Base-by-base conservation (phyloP, 2,113 vertebrate genomes). In the Donacobius atricapilla region DNA sequence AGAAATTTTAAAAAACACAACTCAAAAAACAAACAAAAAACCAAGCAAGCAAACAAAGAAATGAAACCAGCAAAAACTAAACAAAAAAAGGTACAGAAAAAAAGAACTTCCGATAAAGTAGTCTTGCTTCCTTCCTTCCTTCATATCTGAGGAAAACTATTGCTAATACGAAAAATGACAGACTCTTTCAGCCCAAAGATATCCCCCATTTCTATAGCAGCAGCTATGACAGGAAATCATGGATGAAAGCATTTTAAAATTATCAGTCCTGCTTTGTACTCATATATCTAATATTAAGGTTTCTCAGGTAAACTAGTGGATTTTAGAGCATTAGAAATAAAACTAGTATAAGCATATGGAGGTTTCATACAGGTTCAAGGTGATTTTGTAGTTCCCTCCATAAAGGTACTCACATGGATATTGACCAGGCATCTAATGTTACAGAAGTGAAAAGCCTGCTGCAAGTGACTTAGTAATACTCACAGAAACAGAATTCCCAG, bases 181-280 rank as follows among this genome's bases (percentile, higher is more conserved):
- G 20, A 58, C 15, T 37, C 9, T 45, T 92, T 77, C 58, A 68
- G 15, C 25, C 44, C 13, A 18, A 31, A 54, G 18, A 76, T 13
- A 35, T 1, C 4, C 3, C 1, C 4, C 1, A 5, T 58, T 72
- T 71, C 54, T 45, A 23, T 10, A 82, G 11, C 15, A 31, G 11
- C 6, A 76, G 5, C 4, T 72, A 24, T 27, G 42, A 20, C 39
- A 64, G 13, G 30, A 64, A 78, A 69, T 18, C 13, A 35, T 45
- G 13, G 8, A 25, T 61, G 20, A 51, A 86, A 56, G 23, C 22
- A 13, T n/a, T 30, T 60, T 48, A 25, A 80, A 71, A 63, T 80
- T 35, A 25, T 8, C 9, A 13, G 11, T 56, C 20, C 30, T 78
- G 42, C 15, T 60, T 84, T 54, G 6, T 28, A 45, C 17, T 60